Percentiles rank a stretch among this genome's conserved stretches.
Evolutionary conservation across 2,113 vertebrate species (phyloP).

Genomic region (Hemiscyllium ocellatum): DNA sequence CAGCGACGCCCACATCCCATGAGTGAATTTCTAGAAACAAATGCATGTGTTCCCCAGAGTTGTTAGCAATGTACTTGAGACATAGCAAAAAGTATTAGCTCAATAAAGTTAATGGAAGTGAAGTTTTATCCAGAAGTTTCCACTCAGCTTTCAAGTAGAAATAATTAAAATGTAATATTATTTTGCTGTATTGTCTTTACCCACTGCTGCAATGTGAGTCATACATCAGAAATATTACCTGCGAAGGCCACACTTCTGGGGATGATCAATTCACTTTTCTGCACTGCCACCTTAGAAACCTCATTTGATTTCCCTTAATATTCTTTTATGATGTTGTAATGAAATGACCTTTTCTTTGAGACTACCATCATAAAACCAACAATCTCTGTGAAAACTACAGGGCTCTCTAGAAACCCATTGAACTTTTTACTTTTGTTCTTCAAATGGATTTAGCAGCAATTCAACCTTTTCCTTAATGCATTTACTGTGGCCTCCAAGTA

Average conservation of each 20-base stretch:
- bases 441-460: not conserved
- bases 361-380: not conserved
- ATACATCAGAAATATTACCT: conserved; percentile 11
- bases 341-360: conserved; percentile 31
- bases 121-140: not conserved
- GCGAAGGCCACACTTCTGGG: not conserved
- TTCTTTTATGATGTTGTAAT: conserved; percentile 27
- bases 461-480: conserved; percentile 17
- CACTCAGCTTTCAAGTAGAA: not conserved
- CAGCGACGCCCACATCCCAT: too few relatives aligned
- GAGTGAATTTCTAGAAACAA: not conserved
- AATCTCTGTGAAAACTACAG: conserved; percentile 22
- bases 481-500: conserved; percentile 15
- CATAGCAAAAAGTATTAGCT: not conserved
- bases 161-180: not conserved
- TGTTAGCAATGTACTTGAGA: not conserved
- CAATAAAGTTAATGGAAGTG: not conserved
- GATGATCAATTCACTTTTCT: not conserved
- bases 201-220: not conserved
- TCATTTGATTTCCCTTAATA: not conserved
- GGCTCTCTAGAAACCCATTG: conserved; percentile 23
- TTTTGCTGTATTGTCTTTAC: not conserved
- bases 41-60: not conserved
- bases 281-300: not conserved
- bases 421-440: not conserved